Evolutionary conservation across 2,113 vertebrate genomes (phyloP).

Genomic region (Hoplias malabaricus): DNA sequence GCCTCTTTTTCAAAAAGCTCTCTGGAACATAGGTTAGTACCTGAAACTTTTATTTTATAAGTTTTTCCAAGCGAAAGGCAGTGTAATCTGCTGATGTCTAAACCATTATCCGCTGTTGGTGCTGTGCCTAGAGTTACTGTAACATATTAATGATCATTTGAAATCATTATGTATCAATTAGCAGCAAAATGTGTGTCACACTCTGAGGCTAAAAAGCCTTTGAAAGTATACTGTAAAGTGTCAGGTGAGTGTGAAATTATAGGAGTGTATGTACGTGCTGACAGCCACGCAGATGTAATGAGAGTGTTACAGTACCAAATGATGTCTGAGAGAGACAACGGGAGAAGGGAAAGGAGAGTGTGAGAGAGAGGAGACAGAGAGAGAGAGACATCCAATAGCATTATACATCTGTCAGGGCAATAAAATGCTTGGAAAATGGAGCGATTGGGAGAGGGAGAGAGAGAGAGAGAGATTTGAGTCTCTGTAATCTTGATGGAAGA

Average conservation of each 20-base stretch:
- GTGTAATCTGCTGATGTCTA: background rate
- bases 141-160: background rate
- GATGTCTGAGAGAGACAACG: background rate
- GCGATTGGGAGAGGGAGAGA: background rate
- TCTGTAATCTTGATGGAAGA: conserved; percentile 27
- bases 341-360: background rate
- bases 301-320: background rate
- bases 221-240: background rate
- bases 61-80: background rate
- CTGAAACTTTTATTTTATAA: too few species aligned
- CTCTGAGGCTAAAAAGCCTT: background rate
- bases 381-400: background rate
- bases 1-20: too few species aligned
- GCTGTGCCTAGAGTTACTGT: background rate
- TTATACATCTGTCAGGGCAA: background rate
- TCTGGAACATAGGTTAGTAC: too few species aligned
- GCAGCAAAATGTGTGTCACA: background rate
- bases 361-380: background rate
- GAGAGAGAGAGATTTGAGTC: background rate
- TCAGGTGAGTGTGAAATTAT: conserved; percentile 6
- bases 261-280: background rate
- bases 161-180: too few species aligned
- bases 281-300: background rate
- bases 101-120: background rate
- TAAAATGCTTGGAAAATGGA: background rate